Evolutionary conservation across 2,797 vertebrate species (phyloP).

Genomic region (Streptopelia turtur): DNA sequence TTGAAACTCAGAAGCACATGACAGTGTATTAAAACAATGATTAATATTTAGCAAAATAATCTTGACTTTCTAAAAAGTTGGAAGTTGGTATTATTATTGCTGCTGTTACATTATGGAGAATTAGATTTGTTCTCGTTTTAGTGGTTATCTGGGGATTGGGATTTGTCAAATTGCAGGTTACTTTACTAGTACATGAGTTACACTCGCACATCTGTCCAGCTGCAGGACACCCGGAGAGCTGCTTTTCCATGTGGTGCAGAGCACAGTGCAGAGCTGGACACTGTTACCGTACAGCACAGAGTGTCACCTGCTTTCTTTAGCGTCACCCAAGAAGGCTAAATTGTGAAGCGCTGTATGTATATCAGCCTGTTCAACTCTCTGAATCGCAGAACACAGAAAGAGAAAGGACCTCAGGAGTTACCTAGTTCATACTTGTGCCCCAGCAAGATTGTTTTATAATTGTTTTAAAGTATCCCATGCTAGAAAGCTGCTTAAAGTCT

Average conservation of each 20-base stretch:
- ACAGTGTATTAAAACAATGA: neutral
- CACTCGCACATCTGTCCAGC: neutral
- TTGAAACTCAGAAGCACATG: neutral
- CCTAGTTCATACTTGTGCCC: neutral
- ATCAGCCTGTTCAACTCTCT: neutral
- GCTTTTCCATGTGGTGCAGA: neutral
- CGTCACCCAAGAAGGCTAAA: neutral
- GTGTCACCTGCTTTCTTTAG: neutral
- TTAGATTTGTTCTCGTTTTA: neutral
- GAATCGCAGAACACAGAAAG: neutral
- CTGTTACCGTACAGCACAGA: neutral
- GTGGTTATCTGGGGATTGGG: neutral
- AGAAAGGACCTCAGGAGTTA: neutral
- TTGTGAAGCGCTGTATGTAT: neutral
- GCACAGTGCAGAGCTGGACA: neutral
- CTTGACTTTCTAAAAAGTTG: neutral
- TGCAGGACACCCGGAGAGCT: neutral
- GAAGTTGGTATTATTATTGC: neutral
- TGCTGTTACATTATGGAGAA: neutral
- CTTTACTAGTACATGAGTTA: neutral
- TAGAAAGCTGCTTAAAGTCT: constrained; percentile 21
- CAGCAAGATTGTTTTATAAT: constrained; percentile 9
- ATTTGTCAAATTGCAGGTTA: neutral
- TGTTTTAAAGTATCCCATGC: neutral
- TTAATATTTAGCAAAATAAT: neutral